phyloP scores from a whole-genome alignment of 2,797 vertebrate species.

The Phrynocephalus forsythii region DNA sequence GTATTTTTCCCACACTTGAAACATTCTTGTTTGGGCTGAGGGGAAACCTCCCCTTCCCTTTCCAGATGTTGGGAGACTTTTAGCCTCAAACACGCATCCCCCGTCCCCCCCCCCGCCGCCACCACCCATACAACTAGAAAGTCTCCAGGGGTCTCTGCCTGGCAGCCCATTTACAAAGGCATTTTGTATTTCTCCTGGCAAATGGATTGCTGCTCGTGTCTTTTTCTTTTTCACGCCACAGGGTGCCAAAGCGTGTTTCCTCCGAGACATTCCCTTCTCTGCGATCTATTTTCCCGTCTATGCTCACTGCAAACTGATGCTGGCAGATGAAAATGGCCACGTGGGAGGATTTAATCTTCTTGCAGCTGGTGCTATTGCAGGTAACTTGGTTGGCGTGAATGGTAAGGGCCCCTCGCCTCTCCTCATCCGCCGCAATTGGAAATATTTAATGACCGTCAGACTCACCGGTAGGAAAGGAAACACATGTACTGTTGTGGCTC shows the following conservation, averaged over 20 bases:
- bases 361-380: constrained; percentile 94
- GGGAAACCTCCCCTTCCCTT: too few species aligned
- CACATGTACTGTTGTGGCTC: constrained; percentile 77
- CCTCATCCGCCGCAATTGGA: constrained; percentile 17
- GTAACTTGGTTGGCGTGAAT: constrained; percentile 77
- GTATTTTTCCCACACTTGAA: background rate
- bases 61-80: background rate
- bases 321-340: constrained; percentile 89
- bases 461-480: constrained; percentile 71
- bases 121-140: background rate
- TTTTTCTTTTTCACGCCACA: constrained; percentile 73
- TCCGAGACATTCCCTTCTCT: constrained; percentile 99
- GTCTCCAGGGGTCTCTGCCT: background rate
- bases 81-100: too few species aligned
- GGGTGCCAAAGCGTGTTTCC: constrained; percentile 99
- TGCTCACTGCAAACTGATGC: constrained; percentile 88
- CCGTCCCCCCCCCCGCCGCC: too few species aligned
- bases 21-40: background rate
- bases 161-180: constrained; percentile 7
- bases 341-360: constrained; percentile 92
- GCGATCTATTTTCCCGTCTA: constrained; percentile 98
- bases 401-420: constrained; percentile 51
- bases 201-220: constrained; percentile 41
- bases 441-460: constrained; percentile 73
- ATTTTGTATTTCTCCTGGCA: constrained; percentile 44